Evolutionary conservation across 2,113 vertebrate species (phyloP).

Genomic region (Upupa epops): DNA sequence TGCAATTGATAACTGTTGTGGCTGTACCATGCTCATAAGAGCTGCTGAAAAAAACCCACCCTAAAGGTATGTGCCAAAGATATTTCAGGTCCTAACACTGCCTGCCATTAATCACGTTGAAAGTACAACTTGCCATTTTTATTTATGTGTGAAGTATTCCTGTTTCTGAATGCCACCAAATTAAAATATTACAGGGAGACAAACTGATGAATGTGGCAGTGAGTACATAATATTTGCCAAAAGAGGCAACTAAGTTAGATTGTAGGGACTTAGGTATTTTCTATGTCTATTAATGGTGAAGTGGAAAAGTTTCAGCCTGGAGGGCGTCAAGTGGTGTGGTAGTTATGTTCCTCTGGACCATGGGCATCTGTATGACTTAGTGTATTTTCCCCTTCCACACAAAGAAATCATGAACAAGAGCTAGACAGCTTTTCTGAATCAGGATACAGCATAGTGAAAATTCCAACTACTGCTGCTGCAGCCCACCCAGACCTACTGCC

Average conservation of each 20-base stretch:
- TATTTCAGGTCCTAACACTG: background rate
- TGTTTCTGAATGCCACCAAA: background rate
- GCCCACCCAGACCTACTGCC: background rate
- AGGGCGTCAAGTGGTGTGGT: background rate
- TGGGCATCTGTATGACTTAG: background rate
- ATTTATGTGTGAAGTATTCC: background rate
- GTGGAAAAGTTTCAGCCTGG: background rate
- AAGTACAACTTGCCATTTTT: background rate
- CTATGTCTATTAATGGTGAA: background rate
- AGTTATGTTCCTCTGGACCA: background rate
- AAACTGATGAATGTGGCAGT: background rate
- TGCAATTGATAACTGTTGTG: background rate
- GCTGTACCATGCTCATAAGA: background rate
- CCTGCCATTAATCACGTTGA: background rate
- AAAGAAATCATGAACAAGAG: background rate
- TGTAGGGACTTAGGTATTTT: background rate
- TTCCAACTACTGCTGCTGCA: background rate
- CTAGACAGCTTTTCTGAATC: background rate
- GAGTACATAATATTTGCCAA: background rate
- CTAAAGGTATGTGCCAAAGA: background rate
- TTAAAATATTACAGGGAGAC: background rate
- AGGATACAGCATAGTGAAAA: background rate
- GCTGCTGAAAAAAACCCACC: fast-evolving
- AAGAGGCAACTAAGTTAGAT: background rate
- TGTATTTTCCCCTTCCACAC: background rate